These are phyloP conservation scores for Dipodomys merriami DNA, from an alignment of 2,113 vertebrate species.

Conservation along the genomic window DNA sequence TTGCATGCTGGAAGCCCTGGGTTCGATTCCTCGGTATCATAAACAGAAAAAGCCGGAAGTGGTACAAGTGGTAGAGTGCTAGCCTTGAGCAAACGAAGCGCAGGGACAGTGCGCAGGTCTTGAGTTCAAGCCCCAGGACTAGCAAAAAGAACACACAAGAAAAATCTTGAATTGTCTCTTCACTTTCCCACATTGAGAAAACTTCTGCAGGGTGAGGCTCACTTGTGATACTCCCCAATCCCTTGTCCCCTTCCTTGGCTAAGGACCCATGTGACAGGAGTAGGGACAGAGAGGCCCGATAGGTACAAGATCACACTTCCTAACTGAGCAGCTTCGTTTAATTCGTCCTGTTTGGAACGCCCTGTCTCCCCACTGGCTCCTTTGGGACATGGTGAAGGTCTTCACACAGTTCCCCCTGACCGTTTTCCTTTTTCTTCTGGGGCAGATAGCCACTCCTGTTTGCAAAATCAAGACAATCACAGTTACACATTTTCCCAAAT, in stretches of 20 bases:
- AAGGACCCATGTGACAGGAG: background rate
- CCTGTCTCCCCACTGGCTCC: background rate
- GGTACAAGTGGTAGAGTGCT: no score
- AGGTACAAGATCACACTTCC: background rate
- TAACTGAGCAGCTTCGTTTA: background rate
- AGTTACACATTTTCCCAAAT: constrained; percentile 90
- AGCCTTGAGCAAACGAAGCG: no score
- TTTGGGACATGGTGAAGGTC: background rate
- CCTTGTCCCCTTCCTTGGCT: background rate
- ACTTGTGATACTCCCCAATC: background rate
- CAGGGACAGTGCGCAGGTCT: no score
- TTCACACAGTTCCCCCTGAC: background rate
- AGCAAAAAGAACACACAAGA: no score
- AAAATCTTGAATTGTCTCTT: background rate
- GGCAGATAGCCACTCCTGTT: constrained; percentile 76
- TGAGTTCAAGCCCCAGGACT: no score
- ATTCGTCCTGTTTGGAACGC: background rate
- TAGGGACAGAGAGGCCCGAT: background rate
- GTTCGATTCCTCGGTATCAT: no score
- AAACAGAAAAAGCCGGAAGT: no score
- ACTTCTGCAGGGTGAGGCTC: background rate
- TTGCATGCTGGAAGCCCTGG: no score
- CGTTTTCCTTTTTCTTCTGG: constrained; percentile 62
- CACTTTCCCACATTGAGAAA: background rate
- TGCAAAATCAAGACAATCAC: constrained; percentile 91